Evolutionary conservation across 2,797 vertebrate species (phyloP).

Genomic region (Cephalopachus bancanus): DNA sequence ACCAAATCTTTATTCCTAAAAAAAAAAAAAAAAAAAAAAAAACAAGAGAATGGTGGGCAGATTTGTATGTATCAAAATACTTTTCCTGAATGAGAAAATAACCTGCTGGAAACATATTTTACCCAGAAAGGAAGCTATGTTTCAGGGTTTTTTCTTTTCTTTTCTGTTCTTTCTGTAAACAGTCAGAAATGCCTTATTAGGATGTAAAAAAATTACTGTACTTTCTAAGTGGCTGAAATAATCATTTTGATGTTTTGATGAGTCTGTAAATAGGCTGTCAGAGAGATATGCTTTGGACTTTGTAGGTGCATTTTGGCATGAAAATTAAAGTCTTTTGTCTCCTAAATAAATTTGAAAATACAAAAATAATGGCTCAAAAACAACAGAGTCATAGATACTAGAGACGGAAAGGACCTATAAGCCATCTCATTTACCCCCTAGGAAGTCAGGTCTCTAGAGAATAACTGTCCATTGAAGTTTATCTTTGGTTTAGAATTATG

Average conservation of each 20-base stretch:
- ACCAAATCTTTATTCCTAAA: background rate
- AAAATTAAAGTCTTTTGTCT: constrained; percentile 68
- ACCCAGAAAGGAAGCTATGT: constrained; percentile 56
- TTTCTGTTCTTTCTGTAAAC: background rate
- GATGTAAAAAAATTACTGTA: constrained; percentile 9
- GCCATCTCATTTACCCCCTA: constrained; percentile 20
- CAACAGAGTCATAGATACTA: constrained; percentile 53
- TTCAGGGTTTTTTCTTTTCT: background rate
- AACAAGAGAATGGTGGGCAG: constrained; percentile 40
- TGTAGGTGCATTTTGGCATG: constrained; percentile 37
- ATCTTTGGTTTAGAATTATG: constrained; percentile 54
- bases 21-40: too few relatives aligned
- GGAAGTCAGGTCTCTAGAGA: constrained; percentile 6
- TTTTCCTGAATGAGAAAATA: constrained; percentile 37
- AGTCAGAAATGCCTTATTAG: constrained; percentile 30
- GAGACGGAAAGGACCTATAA: constrained; percentile 58
- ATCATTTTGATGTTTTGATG: constrained; percentile 68
- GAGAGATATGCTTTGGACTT: constrained; percentile 58
- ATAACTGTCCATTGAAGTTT: background rate
- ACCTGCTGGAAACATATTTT: background rate
- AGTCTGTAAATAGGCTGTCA: constrained; percentile 65
- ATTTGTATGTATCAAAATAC: background rate
- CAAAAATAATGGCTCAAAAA: constrained; percentile 61
- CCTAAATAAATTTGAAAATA: constrained; percentile 74
- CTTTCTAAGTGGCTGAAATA: constrained; percentile 67